phyloP scores from a whole-genome alignment of 2,797 vertebrate species.

The Remorina albescens region DNA sequence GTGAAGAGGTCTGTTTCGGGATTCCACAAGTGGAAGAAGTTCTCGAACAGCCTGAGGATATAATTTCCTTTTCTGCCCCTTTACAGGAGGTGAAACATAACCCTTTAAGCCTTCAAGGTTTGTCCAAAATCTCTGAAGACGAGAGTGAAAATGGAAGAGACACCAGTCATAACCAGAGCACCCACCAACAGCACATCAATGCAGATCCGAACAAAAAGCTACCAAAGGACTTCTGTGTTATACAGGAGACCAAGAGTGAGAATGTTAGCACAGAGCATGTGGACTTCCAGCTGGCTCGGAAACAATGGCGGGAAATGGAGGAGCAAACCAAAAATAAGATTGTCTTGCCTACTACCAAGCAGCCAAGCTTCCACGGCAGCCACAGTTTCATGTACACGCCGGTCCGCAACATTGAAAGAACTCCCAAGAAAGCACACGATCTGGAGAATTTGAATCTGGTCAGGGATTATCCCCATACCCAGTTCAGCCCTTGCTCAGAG shows the following conservation, averaged over 20 bases:
- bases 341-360: constrained; percentile 73
- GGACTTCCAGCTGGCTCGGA: constrained; percentile 85
- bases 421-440: constrained; percentile 77
- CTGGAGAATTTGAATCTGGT: constrained; percentile 78
- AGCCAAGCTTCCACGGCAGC: constrained; percentile 78
- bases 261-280: constrained; percentile 88
- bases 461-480: constrained; percentile 79
- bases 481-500: constrained; percentile 87
- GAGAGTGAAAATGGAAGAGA: constrained; percentile 80
- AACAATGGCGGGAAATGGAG: constrained; percentile 87
- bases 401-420: constrained; percentile 83
- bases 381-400: constrained; percentile 88
- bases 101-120: constrained; percentile 72
- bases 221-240: constrained; percentile 88
- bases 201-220: constrained; percentile 80
- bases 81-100: constrained; percentile 81
- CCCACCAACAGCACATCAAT: constrained; percentile 41
- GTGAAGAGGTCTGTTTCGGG: constrained; percentile 64
- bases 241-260: constrained; percentile 86
- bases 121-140: constrained; percentile 86
- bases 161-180: constrained; percentile 53
- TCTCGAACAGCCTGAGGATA: constrained; percentile 78
- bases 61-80: constrained; percentile 51
- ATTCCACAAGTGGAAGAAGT: constrained; percentile 72
- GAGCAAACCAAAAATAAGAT: constrained; percentile 83